A percentile compares a stretch with the other conserved stretches of the same genome.
Conservation (phyloP, 1,140 invertebrate genomes). For the Amyelois transitella region DNA sequence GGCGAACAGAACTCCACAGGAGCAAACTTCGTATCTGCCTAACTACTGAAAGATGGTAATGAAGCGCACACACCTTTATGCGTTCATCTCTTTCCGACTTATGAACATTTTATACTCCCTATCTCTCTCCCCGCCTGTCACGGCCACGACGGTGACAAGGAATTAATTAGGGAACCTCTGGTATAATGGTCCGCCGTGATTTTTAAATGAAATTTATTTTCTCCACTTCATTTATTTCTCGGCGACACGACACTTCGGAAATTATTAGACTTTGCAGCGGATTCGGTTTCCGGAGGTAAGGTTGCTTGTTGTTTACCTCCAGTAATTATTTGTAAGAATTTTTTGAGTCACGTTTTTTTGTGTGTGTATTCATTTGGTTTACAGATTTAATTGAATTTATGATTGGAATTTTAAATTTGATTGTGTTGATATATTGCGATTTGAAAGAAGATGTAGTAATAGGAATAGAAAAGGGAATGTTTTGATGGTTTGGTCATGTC, state of each 20-base stretch:
- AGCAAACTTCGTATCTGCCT: constrained; percentile 57
- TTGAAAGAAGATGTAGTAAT: too few relatives aligned
- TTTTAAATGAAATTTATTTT: constrained; percentile 74
- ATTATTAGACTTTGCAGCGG: constrained; percentile 60
- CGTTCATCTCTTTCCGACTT: constrained; percentile 28
- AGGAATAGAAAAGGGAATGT: too few relatives aligned
- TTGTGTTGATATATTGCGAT: background rate
- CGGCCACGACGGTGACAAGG: constrained; percentile 67
- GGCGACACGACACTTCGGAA: constrained; percentile 69
- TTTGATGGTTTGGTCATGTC: too few relatives aligned
- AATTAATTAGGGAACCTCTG: constrained; percentile 70
- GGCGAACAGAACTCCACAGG: constrained; percentile 46
- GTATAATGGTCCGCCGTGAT: constrained; percentile 68
- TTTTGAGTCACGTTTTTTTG: background rate
- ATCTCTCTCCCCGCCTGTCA: constrained; percentile 52
- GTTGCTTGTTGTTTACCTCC: constrained; percentile 45
- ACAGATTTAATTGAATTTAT: background rate
- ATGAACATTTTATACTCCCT: constrained; percentile 3
- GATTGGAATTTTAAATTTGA: background rate
- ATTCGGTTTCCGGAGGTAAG: constrained; percentile 39
- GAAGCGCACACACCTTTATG: constrained; percentile 58
- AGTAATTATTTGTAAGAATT: background rate
- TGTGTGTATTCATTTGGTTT: background rate
- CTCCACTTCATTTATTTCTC: constrained; percentile 69
- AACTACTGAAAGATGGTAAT: constrained; percentile 69